Percentiles rank a stretch among this genome's conserved stretches.
These are phyloP conservation scores for Monochamus alternatus DNA, from an alignment of 2,888 invertebrate species.

Conservation along the genomic window DNA sequence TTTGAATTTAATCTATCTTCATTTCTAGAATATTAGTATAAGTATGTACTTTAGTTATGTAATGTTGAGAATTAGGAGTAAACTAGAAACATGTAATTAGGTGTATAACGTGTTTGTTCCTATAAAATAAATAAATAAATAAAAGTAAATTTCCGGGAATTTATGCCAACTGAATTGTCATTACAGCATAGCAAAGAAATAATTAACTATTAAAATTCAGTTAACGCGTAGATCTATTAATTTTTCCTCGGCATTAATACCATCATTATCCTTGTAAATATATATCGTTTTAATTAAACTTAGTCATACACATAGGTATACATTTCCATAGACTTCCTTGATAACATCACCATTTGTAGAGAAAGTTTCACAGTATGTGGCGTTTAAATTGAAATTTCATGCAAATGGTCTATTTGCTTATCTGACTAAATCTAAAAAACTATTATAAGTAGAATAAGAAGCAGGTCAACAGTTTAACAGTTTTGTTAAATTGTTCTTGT, in stretches of 20 bases:
- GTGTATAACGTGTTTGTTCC: too few species aligned
- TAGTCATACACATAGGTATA: background rate
- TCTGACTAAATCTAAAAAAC: background rate
- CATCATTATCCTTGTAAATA: constrained; percentile 14
- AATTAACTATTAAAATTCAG: constrained; percentile 9
- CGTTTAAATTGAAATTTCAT: background rate
- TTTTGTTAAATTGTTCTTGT: too few species aligned
- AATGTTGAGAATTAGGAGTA: too few species aligned
- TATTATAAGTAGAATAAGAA: background rate
- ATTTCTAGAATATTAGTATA: too few species aligned
- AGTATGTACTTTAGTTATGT: too few species aligned
- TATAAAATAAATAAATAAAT: too few species aligned
- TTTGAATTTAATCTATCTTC: too few species aligned
- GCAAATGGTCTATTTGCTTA: background rate
- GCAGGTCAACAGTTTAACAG: too few species aligned
- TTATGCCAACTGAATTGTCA: too few species aligned
- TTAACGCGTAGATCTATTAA: background rate
- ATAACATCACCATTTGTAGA: background rate
- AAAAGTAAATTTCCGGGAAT: too few species aligned
- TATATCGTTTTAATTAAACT: background rate
- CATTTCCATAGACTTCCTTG: background rate
- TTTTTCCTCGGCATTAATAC: constrained; percentile 5
- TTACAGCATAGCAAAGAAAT: background rate
- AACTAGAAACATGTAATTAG: too few species aligned
- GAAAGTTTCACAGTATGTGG: background rate